Evolutionary conservation across 2,797 vertebrate species (phyloP), one percentile per base, ranked within the genome.

Genomic region (Eulemur mongoz): DNA sequence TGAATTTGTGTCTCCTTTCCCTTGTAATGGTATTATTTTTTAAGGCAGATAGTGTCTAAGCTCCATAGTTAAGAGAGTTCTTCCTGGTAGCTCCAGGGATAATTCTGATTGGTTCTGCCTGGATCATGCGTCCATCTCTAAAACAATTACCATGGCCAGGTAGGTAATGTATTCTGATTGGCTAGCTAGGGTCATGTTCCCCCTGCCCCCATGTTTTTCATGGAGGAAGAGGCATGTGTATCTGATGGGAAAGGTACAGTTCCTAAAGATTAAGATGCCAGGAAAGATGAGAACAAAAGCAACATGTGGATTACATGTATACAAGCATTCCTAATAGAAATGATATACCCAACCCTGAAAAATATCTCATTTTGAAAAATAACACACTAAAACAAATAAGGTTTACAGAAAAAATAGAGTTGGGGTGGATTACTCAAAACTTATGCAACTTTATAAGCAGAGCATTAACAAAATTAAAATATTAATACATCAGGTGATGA

Each of bases 401-500:
- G 8, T 8, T 89, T 93, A 65, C 61, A 40, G 23, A 65, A 78
- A 73, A 67, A 87, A 75, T 11, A 78, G 35, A 95, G 25, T 83
- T 35, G 22, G 3, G 15, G 15, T 5, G 48, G 35, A 83, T 75
- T 18, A 91, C 13, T 80, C 59, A 94, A 95, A 95, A 94, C 5
- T 65, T 86, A 61, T 30, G 20, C 23, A 91, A 82, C 30, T 75
- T 95, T 94, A 93, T 95, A 89, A 96, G 32, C 78, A 85, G 75
- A 96, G 30, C 30, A 95, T 84, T 94, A 94, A 90, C 73, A 89
- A 91, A 65, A 65, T 87, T 27, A 59, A 59, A 59, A 59, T 4
- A 83, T 80, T 84, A 32, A 48, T 35, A 57, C 67, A 50, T 45
- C 14, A 50, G 40, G n/a, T 11, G 23, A 54, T 85, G 57, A 84